Evolutionary conservation across 1,140 invertebrate species (phyloP), one percentile per base, ranked within the genome.

Genomic region (Colletes latitarsis): DNA sequence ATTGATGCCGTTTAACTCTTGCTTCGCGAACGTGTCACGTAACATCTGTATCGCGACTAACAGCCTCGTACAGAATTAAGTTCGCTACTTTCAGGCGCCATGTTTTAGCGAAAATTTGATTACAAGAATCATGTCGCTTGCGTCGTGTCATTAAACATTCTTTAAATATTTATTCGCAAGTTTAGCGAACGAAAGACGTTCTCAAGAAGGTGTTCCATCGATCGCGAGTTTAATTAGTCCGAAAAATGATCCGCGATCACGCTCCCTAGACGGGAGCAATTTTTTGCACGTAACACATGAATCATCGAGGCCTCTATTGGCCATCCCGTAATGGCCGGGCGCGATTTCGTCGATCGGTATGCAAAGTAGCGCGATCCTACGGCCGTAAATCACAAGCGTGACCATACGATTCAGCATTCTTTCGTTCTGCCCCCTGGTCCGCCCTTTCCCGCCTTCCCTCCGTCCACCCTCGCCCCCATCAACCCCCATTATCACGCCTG

Each of bases 311-410:
- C 67, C 66, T 21, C 69, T 55, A 69, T 70, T 83, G 81, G 77
- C 81, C 77, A 73, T 80, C 84, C 67, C 67, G 81, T 85, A 86
- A 86, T 85, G 85, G 82, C 76, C 81, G 58, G 14, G 62, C 74
- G 49, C 77, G 82, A 88, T 88, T 85, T 82, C 85, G 87, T 72
- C 78, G 83, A 89, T 89, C 86, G 86, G 87, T 89, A 87, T 87
- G 85, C 85, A 87, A 87, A 87, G 82, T 87, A 72, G 86, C 68
- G 72, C 82, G 67, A 74, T 58, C 82, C 86, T 69, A 67, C 39
- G 30, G n/a, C 83, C 82, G 82, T 88, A 87, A 87, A 88, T 88
- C 86, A 88, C 86, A 70, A 77, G 46, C 74, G 57, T 67, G 69
- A 66, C 83, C 78, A 80, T 81, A 76, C 80, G 79, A 85, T 79